phyloP scores from a whole-genome alignment of 2,797 vertebrate species.

The Xerus rutilus region DNA sequence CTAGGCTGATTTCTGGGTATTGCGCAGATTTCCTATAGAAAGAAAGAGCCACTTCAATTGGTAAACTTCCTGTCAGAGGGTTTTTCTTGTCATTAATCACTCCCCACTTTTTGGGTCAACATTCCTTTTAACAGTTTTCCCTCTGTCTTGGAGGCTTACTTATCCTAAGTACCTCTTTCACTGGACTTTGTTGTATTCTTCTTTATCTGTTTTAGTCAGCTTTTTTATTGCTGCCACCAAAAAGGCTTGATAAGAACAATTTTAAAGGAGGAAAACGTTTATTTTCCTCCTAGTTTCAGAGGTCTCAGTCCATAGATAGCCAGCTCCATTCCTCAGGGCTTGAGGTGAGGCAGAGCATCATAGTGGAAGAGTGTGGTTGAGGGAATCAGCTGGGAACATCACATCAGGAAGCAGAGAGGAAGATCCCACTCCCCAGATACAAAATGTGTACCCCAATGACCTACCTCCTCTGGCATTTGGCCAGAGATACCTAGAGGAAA shows the following conservation, averaged over 20 bases:
- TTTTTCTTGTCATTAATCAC: background rate
- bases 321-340: no score
- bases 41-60: background rate
- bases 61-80: background rate
- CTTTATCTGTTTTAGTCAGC: background rate
- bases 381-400: no score
- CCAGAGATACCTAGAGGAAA: background rate
- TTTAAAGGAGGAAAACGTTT: no score
- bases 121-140: background rate
- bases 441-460: no score
- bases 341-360: no score
- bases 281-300: no score
- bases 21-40: conserved; percentile 46
- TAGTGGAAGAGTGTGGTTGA: no score
- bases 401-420: no score
- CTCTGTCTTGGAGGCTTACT: background rate
- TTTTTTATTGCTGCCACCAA: no score
- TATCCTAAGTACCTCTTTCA: background rate
- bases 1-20: background rate
- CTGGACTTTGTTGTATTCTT: background rate
- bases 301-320: no score
- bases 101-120: background rate
- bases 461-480: background rate
- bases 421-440: no score
- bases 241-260: no score